A percentile compares a stretch with the other conserved stretches of the same genome.
phyloP scores from a whole-genome alignment of 1,140 invertebrate genomes.

The Homalodisca vitripennis region DNA sequence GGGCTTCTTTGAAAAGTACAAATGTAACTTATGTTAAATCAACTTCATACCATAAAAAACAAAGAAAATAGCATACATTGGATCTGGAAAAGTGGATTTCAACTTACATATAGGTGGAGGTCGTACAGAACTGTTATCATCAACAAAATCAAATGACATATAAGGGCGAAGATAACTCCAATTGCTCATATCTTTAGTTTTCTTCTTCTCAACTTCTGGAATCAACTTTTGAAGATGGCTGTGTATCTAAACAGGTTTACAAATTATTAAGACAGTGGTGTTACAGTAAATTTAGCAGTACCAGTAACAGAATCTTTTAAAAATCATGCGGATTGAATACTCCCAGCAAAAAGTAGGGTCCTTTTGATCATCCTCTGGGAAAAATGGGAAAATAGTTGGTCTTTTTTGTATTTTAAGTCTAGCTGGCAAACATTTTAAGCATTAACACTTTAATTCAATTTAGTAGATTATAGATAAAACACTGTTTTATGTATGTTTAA shows the following conservation, averaged over 20 bases:
- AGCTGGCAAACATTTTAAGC: too few relatives aligned
- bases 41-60: background rate
- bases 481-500: too few relatives aligned
- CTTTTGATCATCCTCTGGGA: too few relatives aligned
- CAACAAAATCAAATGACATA: conserved; percentile 57
- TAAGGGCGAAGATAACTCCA: conserved; percentile 44
- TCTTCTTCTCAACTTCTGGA: conserved; percentile 6
- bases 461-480: too few relatives aligned
- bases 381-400: too few relatives aligned
- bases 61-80: background rate
- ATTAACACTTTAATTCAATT: too few relatives aligned
- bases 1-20: background rate
- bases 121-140: conserved; percentile 38
- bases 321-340: too few relatives aligned
- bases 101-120: conserved; percentile 45
- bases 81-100: background rate
- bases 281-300: too few relatives aligned
- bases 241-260: conserved; percentile 1
- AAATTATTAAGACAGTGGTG: too few relatives aligned
- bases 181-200: conserved; percentile 9
- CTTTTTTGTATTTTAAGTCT: too few relatives aligned
- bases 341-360: too few relatives aligned
- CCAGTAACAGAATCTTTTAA: too few relatives aligned
- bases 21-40: background rate
- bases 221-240: background rate